A percentile compares a stretch with the other conserved stretches of the same genome.
These are phyloP conservation scores for Anguilla rostrata DNA, from an alignment of 2,113 vertebrate genomes.

Conservation along the genomic window DNA sequence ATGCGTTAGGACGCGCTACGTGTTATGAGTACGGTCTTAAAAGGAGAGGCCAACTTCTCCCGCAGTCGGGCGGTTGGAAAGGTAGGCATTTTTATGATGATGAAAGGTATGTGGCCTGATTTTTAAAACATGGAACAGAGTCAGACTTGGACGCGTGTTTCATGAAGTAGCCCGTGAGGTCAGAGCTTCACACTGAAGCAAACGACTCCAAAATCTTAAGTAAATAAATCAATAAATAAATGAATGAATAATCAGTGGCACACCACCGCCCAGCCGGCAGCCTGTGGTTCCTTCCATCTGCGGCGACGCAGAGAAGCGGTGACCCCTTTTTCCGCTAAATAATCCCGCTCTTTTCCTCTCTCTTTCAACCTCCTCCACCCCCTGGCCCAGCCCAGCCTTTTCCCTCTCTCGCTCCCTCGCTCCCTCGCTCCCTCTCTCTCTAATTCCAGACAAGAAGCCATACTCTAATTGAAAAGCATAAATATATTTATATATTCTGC, in stretches of 20 bases:
- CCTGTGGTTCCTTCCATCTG: conserved; percentile 27
- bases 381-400: neutral
- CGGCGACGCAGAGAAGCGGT: neutral
- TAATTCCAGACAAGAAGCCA: conserved; percentile 25
- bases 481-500: conserved; percentile 55
- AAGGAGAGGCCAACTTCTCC: neutral
- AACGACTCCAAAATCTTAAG: neutral
- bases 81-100: conserved; percentile 38
- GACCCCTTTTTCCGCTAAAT: conserved; percentile 25
- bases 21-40: neutral
- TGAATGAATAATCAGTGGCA: neutral
- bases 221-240: neutral
- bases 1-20: neutral
- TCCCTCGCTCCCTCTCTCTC: neutral
- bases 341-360: neutral
- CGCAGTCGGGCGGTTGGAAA: conserved; percentile 36
- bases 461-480: conserved; percentile 57
- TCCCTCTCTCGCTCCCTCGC: neutral
- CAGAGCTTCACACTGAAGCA: neutral
- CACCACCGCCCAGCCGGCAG: conserved; percentile 15
- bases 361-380: neutral
- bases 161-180: conserved; percentile 46
- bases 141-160: conserved; percentile 57
- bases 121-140: conserved; percentile 56
- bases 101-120: conserved; percentile 47